Percentiles rank a stretch among this genome's conserved stretches.
Conservation (phyloP, 2,888 invertebrate species). For the Eubasilissa splendida region DNA sequence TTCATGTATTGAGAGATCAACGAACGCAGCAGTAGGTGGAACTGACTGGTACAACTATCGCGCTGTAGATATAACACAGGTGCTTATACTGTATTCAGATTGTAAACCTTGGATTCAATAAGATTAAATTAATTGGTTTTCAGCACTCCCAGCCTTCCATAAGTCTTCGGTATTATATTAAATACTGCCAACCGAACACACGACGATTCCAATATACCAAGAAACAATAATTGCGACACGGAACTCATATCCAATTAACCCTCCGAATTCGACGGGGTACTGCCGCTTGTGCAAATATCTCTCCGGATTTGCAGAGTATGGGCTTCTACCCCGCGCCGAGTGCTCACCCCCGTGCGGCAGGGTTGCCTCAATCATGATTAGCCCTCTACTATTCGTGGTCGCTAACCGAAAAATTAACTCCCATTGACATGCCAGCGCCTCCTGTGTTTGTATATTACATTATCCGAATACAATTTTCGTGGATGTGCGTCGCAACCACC, state of each 20-base stretch:
- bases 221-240: constrained; percentile 36
- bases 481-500: constrained; percentile 17
- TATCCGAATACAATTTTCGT: constrained; percentile 49
- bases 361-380: constrained; percentile 56
- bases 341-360: background rate
- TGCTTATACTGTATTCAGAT: too few relatives aligned
- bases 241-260: constrained; percentile 49
- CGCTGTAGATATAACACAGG: too few relatives aligned
- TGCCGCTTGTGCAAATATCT: constrained; percentile 47
- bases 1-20: too few relatives aligned
- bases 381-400: constrained; percentile 58
- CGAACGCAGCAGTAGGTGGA: too few relatives aligned
- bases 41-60: too few relatives aligned
- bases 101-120: too few relatives aligned
- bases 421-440: constrained; percentile 48
- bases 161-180: background rate
- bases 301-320: constrained; percentile 6
- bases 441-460: constrained; percentile 50
- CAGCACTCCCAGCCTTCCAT: too few relatives aligned
- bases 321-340: background rate
- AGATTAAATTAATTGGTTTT: too few relatives aligned
- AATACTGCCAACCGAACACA: constrained; percentile 24
- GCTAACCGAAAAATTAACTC: constrained; percentile 58
- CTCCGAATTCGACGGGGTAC: constrained; percentile 34
- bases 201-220: constrained; percentile 19